A percentile compares a stretch with the other conserved stretches of the same genome.
Conservation (phyloP, 2,888 invertebrate genomes). For the Fragum whitleyi region DNA sequence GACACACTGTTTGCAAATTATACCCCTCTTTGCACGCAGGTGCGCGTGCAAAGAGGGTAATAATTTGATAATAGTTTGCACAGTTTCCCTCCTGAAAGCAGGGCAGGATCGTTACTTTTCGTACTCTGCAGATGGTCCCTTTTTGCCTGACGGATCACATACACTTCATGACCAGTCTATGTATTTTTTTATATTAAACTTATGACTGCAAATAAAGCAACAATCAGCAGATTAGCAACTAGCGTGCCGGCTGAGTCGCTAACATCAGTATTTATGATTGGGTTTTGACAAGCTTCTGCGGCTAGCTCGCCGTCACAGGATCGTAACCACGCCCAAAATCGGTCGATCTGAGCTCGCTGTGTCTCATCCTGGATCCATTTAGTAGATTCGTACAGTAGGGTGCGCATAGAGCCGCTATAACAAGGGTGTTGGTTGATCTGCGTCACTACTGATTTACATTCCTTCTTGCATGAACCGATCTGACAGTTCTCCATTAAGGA, state of each 20-base stretch:
- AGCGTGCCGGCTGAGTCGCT: neutral
- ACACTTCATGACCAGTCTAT: too few relatives aligned
- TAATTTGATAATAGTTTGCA: too few relatives aligned
- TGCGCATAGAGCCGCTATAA: conserved; percentile 51
- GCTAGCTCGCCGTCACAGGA: conserved; percentile 36
- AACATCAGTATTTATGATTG: neutral
- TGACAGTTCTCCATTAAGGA: conserved; percentile 46
- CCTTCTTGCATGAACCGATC: conserved; percentile 36
- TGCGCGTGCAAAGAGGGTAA: too few relatives aligned
- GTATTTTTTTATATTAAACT: too few relatives aligned
- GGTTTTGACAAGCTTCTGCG: neutral
- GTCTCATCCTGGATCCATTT: neutral
- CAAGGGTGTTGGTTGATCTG: conserved; percentile 59
- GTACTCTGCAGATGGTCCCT: too few relatives aligned
- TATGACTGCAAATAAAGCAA: too few relatives aligned
- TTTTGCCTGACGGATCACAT: too few relatives aligned
- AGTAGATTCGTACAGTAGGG: neutral
- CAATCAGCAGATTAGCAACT: neutral
- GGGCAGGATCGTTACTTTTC: too few relatives aligned
- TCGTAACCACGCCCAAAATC: conserved; percentile 35
- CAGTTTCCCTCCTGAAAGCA: too few relatives aligned
- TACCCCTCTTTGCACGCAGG: too few relatives aligned
- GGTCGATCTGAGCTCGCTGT: neutral
- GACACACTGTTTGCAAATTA: too few relatives aligned
- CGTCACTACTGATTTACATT: conserved; percentile 51